A percentile compares a stretch with the other conserved stretches of the same genome.
Conservation (phyloP, 53 echinoderm and acorn worm species). For the Temnopleurus reevesii region DNA sequence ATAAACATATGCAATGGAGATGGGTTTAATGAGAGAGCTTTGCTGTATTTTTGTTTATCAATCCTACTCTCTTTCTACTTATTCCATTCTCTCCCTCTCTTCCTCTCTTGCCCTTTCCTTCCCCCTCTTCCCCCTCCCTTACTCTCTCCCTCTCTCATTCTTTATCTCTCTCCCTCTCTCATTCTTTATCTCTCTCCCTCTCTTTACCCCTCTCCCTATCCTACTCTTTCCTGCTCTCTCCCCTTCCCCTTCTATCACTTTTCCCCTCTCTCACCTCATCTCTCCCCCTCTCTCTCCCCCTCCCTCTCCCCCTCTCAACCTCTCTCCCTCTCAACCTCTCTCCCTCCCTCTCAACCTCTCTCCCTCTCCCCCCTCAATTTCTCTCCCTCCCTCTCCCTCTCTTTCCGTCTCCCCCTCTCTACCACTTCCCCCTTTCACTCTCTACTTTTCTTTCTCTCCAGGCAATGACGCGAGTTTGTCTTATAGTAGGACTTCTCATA, state of each 20-base stretch:
- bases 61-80: not conserved
- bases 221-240: not conserved
- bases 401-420: not conserved
- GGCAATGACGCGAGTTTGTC: not conserved
- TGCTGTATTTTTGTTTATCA: not conserved
- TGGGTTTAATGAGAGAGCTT: no score
- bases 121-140: not conserved
- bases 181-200: not conserved
- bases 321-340: not conserved
- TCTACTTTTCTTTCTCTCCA: not conserved
- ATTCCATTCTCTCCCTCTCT: not conserved
- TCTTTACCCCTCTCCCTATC: not conserved
- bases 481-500: constrained; percentile 19
- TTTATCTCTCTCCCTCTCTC: not conserved
- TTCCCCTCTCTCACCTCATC: not conserved
- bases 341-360: not conserved
- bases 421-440: not conserved
- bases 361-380: not conserved
- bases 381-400: not conserved
- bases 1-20: no score
- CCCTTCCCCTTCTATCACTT: not conserved
- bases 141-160: not conserved
- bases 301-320: not conserved
- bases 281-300: not conserved
- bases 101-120: not conserved